phyloP scores from a whole-genome alignment of 1,140 invertebrate genomes.

The Saccostrea echinata region DNA sequence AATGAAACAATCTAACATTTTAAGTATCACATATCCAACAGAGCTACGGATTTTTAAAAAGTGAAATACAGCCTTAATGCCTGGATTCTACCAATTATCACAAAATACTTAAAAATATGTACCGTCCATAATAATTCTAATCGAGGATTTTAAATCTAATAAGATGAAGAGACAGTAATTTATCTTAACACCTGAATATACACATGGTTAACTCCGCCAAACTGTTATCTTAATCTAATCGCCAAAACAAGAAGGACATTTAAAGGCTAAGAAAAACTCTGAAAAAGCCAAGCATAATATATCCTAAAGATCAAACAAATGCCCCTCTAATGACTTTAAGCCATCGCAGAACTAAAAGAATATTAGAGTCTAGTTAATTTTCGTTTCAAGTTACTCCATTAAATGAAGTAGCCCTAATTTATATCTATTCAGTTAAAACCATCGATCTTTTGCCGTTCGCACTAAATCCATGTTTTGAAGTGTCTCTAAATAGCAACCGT shows the following conservation, averaged over 20 bases:
- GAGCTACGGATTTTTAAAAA: too few species aligned
- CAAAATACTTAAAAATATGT: neutral
- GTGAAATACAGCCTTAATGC: too few species aligned
- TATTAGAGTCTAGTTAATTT: conserved; percentile 4
- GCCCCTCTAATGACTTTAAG: neutral
- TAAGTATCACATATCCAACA: too few species aligned
- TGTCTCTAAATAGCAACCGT: neutral
- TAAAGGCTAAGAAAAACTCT: neutral
- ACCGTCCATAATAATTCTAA: neutral
- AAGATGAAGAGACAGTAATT: neutral
- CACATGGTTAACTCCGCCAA: neutral
- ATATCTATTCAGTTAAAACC: neutral
- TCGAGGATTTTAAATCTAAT: neutral
- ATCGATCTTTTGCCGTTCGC: neutral
- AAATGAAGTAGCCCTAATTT: neutral
- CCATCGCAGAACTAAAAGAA: neutral
- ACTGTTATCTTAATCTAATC: conserved; percentile 20
- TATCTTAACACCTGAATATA: neutral
- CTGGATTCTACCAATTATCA: too few species aligned
- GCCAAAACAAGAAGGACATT: conserved; percentile 16
- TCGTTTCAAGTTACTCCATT: neutral
- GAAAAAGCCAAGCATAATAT: conserved; percentile 3
- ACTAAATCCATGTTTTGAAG: neutral
- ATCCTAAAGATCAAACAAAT: neutral
- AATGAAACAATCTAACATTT: too few species aligned